Evolutionary conservation across 2,797 vertebrate genomes (phyloP), one percentile per base, ranked within the genome.

Genomic region (Oreonectes daqikongensis): DNA sequence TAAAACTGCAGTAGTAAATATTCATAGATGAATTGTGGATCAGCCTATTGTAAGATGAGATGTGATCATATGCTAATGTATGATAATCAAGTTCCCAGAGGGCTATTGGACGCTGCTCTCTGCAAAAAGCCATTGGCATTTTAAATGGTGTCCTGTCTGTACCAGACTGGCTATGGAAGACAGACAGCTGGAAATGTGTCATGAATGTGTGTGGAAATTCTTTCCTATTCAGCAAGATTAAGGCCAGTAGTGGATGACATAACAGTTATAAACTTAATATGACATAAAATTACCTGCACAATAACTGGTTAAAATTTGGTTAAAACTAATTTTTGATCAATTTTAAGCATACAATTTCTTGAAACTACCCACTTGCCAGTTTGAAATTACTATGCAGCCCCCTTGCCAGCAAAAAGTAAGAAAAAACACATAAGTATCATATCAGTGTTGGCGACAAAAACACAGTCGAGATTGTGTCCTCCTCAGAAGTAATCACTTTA

Each of bases 31-130:
- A 93, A 91, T 91, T 83, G 86, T 87, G 86, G 75, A 75, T 92
- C 90, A 68, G 76, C 80, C 92, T 90, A 71, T 92, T 94, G 93
- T 94, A 95, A 94, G 95, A 96, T 95, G 95, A 95, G 93, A 95
- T 94, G 90, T 95, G 95, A 96, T 96, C 93, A 92, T 94, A 95
- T 97, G 96, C 95, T 97, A 97, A 98, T 97, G 88, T 95, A 98
- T 96, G 95, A 94, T 96, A 96, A 96, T 96, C 94, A 95, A 93
- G 93, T 93, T 91, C 92, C 93, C 73, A 90, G 92, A 87, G 88
- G 91, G 92, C 94, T 96, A 96, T 94, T 89, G 91, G 91, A 94
- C 90, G 88, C 92, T 91, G 94, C 89, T 90, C 91, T 88, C 87
- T 90, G 91, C 92, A 90, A 89, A 67, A 52, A 94, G 95, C 95